A percentile compares a stretch with the other conserved stretches of the same genome.
These are phyloP conservation scores for Pecten maximus DNA, from an alignment of 2,888 invertebrate genomes.

Conservation along the genomic window DNA sequence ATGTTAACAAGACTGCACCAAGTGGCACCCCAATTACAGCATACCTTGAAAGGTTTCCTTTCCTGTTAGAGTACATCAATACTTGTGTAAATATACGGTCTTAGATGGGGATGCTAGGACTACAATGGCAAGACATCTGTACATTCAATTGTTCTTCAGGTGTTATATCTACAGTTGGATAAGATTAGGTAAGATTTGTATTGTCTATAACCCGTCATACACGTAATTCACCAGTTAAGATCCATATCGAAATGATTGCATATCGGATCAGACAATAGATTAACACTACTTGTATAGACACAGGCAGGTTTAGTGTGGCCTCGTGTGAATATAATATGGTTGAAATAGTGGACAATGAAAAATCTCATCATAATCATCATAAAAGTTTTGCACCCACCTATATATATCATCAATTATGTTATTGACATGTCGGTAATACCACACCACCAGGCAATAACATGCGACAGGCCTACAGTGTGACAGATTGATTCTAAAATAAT, in stretches of 20 bases:
- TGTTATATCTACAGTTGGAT: background rate
- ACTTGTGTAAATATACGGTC: background rate
- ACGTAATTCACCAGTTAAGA: background rate
- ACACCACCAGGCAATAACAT: background rate
- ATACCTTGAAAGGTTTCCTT: background rate
- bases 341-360: background rate
- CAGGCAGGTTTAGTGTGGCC: background rate
- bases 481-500: background rate
- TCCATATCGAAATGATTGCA: background rate
- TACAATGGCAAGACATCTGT: background rate
- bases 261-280: background rate
- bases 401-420: background rate
- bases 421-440: background rate
- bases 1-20: slow-evolving; percentile 7
- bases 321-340: background rate
- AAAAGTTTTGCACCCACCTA: background rate
- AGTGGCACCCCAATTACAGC: background rate
- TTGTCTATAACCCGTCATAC: background rate
- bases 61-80: background rate
- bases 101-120: background rate
- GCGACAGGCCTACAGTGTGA: background rate
- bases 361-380: background rate
- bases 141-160: background rate
- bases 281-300: background rate
- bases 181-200: background rate